Evolutionary conservation across 2,797 vertebrate genomes (phyloP).

Genomic region (Zenarchopterus dispar): DNA sequence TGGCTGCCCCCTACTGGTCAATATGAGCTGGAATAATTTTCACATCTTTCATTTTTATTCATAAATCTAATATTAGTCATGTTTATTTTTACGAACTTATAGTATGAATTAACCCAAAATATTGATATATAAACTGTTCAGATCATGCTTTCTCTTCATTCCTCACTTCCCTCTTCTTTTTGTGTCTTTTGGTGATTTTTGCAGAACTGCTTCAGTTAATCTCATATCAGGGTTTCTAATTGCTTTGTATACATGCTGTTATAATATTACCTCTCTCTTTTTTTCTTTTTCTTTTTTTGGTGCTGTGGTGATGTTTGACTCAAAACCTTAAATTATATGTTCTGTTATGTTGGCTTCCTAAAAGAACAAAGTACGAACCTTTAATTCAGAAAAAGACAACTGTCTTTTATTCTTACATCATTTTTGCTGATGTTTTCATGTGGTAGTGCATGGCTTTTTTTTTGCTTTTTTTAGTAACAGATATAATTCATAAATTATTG

Average conservation of each 20-base stretch:
- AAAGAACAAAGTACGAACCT: too few species aligned
- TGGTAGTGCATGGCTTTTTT: too few species aligned
- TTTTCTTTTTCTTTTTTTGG: conserved; percentile 2
- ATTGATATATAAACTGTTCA: conserved; percentile 39
- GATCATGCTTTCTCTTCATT: conserved; percentile 14
- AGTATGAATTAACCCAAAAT: too few species aligned
- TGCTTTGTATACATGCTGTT: conserved; percentile 29
- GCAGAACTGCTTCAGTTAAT: conserved; percentile 3
- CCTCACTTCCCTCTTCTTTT: conserved; percentile 33
- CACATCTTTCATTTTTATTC: background rate
- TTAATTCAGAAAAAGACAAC: too few species aligned
- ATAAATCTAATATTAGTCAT: too few species aligned
- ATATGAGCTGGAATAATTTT: conserved; percentile 5
- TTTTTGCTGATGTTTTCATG: too few species aligned
- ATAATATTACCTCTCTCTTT: too few species aligned
- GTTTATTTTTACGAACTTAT: too few species aligned
- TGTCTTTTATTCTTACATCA: too few species aligned
- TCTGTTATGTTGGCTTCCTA: too few species aligned
- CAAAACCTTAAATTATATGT: background rate
- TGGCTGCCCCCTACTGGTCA: conserved; percentile 73
- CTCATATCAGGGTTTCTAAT: conserved; percentile 12
- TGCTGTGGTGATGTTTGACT: conserved; percentile 10
- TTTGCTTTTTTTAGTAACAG: too few species aligned
- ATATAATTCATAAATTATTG: too few species aligned
- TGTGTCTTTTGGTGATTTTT: conserved; percentile 27